Base-by-base conservation (phyloP, 1,140 invertebrate species). In the Aricia agestis region DNA sequence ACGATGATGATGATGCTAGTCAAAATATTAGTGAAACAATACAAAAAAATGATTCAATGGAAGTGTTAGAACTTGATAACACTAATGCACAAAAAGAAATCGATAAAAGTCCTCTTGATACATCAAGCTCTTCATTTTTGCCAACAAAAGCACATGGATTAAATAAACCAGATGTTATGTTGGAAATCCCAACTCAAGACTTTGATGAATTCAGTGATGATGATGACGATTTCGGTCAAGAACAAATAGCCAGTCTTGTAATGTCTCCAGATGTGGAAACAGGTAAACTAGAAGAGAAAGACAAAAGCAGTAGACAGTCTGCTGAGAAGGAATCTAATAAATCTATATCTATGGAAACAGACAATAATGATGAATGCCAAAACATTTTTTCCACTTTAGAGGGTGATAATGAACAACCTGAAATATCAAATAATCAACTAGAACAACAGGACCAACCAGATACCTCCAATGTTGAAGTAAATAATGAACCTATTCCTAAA, bases 161-260 rank as follows among this genome's bases (percentile, higher is more conserved):
- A 11, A 82, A 82, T 18, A 78, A 81, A 79, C 86, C 85, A 0
- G 81, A 90, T 73, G 74, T 80, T 17, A 90, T 89, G 85, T 45
- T 90, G 61, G 85, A 89, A 67, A 90, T 89, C 72, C 86, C 85
- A 6, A 81, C 76, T 11, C 82, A 88, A 76, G 83, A 88, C 58
- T 52, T 88, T 7, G 82, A 82, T 68, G 82, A 86, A 57, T 74
- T 71, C 57, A 78, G 73, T 77, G 70, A 75, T 72, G 79, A 76
- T 72, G 75, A 77, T 25, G 58, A 66, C 58, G 61, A 75, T 66
- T 18, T 11, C 11, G 10, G 18, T 63, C 18, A 10, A 19, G 18
- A 63, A 25, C 59, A 71, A 5, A 58, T 63, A 67, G 52, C 68
- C 9, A 78, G 61, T 66, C 45, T 68, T 18, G 67, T 66, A 71